A percentile compares a stretch with the other conserved stretches of the same genome.
Conservation (phyloP, 2,113 vertebrate genomes). For the Gila orcuttii region DNA sequence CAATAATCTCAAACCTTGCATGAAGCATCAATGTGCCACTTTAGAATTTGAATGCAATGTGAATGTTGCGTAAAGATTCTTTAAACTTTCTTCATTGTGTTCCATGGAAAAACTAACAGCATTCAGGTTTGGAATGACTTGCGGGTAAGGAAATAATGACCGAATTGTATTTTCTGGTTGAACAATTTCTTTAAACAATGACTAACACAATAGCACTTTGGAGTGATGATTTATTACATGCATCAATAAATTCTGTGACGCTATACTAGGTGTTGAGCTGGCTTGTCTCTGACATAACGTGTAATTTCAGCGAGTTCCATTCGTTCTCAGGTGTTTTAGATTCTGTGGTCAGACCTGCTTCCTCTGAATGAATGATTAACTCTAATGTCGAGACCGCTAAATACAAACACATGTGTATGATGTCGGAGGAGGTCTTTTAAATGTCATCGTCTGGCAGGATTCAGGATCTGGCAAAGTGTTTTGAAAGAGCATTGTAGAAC, state of each 20-base stretch:
- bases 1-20: not conserved
- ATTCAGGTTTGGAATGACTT: not conserved
- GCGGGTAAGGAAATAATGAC: not conserved
- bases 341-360: conserved; percentile 1
- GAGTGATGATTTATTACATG: conserved; percentile 40
- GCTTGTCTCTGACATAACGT: not conserved
- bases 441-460: not conserved
- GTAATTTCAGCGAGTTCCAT: conserved; percentile 5
- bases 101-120: not conserved
- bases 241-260: not conserved
- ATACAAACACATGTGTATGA: not conserved
- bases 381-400: not conserved
- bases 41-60: not conserved
- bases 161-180: not conserved
- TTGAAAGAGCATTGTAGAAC: not conserved
- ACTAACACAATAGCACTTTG: not conserved
- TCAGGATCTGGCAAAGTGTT: not conserved
- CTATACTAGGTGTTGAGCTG: not conserved
- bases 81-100: not conserved
- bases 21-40: not conserved
- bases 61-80: not conserved
- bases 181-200: conserved; percentile 16
- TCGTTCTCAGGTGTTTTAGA: not conserved
- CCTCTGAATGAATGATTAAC: not conserved
- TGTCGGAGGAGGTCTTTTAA: not conserved